Evolutionary conservation across 2,113 vertebrate species (phyloP).

Genomic region (Gymnocephalus cernua): DNA sequence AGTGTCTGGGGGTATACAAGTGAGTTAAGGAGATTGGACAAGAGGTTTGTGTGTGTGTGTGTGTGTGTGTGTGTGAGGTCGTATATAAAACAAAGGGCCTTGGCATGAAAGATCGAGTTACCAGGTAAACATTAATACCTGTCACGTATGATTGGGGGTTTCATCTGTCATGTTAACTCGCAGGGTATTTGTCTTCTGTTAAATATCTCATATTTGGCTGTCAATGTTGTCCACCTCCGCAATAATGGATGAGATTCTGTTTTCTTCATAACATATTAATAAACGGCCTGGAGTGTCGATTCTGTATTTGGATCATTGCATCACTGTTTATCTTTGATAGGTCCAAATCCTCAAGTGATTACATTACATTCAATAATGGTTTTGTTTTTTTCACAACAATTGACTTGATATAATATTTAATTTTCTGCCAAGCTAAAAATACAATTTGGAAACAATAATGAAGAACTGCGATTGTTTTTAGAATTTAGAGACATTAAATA

Average conservation of each 20-base stretch:
- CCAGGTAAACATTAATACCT: conserved; percentile 27
- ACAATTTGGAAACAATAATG: too few species aligned
- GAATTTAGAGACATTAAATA: neutral
- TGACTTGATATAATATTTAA: too few species aligned
- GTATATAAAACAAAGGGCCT: neutral
- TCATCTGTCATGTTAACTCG: conserved; percentile 23
- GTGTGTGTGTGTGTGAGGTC: neutral
- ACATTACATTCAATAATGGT: neutral
- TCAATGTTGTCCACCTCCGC: conserved; percentile 21
- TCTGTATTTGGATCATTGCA: conserved; percentile 1
- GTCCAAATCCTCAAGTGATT: neutral
- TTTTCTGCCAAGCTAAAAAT: too few species aligned
- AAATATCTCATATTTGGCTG: conserved; percentile 2
- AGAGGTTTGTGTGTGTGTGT: neutral
- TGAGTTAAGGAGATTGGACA: too few species aligned
- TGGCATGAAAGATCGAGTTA: neutral
- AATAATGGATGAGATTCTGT: neutral
- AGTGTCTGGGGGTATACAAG: neutral
- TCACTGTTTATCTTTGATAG: neutral
- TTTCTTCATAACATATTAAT: neutral
- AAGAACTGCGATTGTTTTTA: too few species aligned
- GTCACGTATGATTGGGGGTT: conserved; percentile 45
- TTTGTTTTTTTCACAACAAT: too few species aligned
- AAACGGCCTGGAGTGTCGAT: neutral
- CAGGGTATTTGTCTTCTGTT: conserved; percentile 4